Conservation (phyloP, 2,888 invertebrate species). For the Thumatha senex region DNA sequence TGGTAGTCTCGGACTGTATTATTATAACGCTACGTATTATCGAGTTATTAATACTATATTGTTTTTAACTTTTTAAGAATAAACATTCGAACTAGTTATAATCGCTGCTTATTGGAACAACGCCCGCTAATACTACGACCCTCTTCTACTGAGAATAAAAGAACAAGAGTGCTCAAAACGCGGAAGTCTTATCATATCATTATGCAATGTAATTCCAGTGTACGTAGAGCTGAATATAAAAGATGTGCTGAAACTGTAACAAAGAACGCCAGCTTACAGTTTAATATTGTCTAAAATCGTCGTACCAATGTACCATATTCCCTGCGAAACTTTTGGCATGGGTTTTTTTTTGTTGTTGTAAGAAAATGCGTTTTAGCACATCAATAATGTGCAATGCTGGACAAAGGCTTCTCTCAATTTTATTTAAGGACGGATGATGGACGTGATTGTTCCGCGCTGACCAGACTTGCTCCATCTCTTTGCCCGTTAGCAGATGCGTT, state of each 20-base stretch:
- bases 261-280: slow-evolving; percentile 24
- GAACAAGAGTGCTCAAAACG: slow-evolving; percentile 1
- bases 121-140: neutral
- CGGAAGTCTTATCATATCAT: slow-evolving; percentile 6
- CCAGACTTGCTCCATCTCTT: no score
- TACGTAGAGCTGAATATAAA: slow-evolving; percentile 12
- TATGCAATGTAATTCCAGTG: neutral
- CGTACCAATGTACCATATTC: slow-evolving; percentile 15
- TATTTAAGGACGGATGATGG: no score
- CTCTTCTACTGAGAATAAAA: neutral
- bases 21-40: no score
- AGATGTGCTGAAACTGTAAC: slow-evolving; percentile 6
- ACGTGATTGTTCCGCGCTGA: no score
- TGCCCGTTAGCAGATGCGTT: no score
- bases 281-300: slow-evolving; percentile 14
- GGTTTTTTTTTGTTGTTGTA: slow-evolving; percentile 17
- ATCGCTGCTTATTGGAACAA: neutral
- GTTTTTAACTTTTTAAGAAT: no score
- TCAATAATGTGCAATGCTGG: no score
- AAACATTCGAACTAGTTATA: no score
- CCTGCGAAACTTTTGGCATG: slow-evolving; percentile 24
- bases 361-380: slow-evolving; percentile 15
- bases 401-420: no score
- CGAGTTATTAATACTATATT: no score
- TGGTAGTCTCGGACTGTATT: no score